A percentile compares a stretch with the other conserved stretches of the same genome.
Conservation (phyloP, 2,888 invertebrate genomes). For the Drosophila sordidula region DNA sequence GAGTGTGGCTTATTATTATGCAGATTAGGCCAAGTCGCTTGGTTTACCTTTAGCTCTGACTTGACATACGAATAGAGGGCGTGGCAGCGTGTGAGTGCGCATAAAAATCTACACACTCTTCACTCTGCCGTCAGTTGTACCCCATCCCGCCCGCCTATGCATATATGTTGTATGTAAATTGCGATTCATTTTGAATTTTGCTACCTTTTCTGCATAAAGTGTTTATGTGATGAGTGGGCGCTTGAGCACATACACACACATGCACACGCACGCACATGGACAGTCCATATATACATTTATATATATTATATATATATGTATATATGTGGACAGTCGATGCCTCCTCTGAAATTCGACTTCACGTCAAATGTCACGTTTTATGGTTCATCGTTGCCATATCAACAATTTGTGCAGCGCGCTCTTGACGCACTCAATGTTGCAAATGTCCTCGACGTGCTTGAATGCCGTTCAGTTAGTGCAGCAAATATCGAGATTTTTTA, state of each 20-base stretch:
- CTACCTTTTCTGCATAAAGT: constrained; percentile 51
- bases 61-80: constrained; percentile 25
- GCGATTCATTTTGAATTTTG: constrained; percentile 64
- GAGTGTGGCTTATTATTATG: constrained; percentile 76
- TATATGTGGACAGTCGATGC: constrained; percentile 60
- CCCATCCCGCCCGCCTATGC: neutral
- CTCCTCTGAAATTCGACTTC: constrained; percentile 52
- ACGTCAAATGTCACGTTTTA: constrained; percentile 79
- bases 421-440: constrained; percentile 27
- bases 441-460: constrained; percentile 22
- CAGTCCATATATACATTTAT: too few species aligned
- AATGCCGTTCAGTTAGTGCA: constrained; percentile 34
- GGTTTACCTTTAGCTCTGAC: constrained; percentile 55
- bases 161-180: constrained; percentile 63
- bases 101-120: constrained; percentile 56
- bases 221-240: constrained; percentile 1
- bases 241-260: neutral
- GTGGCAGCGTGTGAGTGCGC: constrained; percentile 41
- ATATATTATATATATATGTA: neutral
- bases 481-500: constrained; percentile 63
- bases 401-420: constrained; percentile 53
- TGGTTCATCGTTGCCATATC: constrained; percentile 63
- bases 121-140: neutral
- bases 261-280: neutral
- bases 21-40: constrained; percentile 72